These are phyloP conservation scores for Cenopis cana DNA, from an alignment of 2,888 invertebrate genomes.

Conservation along the genomic window DNA sequence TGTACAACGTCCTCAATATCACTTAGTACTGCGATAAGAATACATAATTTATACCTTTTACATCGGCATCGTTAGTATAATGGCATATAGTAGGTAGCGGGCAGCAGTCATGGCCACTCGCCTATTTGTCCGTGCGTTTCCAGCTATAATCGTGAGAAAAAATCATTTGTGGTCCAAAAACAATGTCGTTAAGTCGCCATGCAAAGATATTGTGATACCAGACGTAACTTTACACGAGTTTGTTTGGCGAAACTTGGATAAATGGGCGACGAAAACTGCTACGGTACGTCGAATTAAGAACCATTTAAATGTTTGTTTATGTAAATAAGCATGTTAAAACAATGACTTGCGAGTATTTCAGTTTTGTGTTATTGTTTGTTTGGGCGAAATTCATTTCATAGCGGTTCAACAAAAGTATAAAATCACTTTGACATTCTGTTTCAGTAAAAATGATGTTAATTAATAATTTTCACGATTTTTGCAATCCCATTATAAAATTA, in stretches of 20 bases:
- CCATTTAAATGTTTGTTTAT: neutral
- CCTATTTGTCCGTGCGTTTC: conserved; percentile 13
- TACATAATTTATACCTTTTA: neutral
- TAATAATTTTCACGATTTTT: too few relatives aligned
- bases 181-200: conserved; percentile 71
- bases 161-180: conserved; percentile 60
- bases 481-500: too few relatives aligned
- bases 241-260: conserved; percentile 84
- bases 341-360: too few relatives aligned
- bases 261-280: conserved; percentile 86
- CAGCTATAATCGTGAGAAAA: conserved; percentile 45
- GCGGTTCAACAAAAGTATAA: too few relatives aligned
- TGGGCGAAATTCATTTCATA: too few relatives aligned
- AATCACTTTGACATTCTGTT: too few relatives aligned
- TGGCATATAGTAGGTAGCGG: neutral
- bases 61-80: neutral
- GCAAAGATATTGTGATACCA: conserved; percentile 73
- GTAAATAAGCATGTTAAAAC: neutral
- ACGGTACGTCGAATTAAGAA: conserved; percentile 57
- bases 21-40: neutral
- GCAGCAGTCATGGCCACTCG: conserved; percentile 23
- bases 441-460: too few relatives aligned
- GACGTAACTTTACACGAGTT: conserved; percentile 83
- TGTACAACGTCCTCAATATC: too few relatives aligned
- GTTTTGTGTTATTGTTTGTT: too few relatives aligned